These are phyloP conservation scores for Macrosteles quadrilineatus DNA, from an alignment of 1,140 invertebrate genomes.

Conservation along the genomic window DNA sequence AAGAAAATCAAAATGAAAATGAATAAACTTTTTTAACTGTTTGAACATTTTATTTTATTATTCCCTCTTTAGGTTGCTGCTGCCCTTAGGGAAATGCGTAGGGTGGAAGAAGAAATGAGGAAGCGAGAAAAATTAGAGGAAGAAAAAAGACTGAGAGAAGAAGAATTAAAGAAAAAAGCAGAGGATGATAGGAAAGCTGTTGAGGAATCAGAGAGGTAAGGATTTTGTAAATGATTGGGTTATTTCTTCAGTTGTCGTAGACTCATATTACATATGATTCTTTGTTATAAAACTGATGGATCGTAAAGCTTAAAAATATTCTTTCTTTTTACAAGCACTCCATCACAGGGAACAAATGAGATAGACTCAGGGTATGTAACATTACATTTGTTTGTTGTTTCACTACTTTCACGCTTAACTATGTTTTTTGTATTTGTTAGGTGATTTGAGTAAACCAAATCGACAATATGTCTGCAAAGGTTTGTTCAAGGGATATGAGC, in stretches of 20 bases:
- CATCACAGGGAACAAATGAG: constrained; percentile 57
- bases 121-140: constrained; percentile 73
- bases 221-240: neutral
- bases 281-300: too few species aligned
- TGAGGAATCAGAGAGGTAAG: constrained; percentile 57
- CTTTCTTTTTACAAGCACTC: constrained; percentile 38
- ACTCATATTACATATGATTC: too few species aligned
- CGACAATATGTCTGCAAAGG: too few species aligned
- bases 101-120: constrained; percentile 90
- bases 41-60: too few species aligned
- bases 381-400: neutral
- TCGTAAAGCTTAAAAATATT: too few species aligned
- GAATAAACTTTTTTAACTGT: too few species aligned
- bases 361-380: constrained; percentile 57
- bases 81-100: constrained; percentile 82
- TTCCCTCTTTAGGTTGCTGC: constrained; percentile 61
- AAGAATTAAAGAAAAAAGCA: constrained; percentile 50
- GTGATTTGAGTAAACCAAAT: too few species aligned
- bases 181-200: constrained; percentile 51
- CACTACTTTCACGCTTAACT: neutral
- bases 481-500: too few species aligned
- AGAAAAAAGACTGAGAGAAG: constrained; percentile 59
- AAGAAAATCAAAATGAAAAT: too few species aligned
- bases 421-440: neutral
- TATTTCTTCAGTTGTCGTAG: neutral